phyloP scores from a whole-genome alignment of 2,888 invertebrate species.

The Agrotis exclamationis region DNA sequence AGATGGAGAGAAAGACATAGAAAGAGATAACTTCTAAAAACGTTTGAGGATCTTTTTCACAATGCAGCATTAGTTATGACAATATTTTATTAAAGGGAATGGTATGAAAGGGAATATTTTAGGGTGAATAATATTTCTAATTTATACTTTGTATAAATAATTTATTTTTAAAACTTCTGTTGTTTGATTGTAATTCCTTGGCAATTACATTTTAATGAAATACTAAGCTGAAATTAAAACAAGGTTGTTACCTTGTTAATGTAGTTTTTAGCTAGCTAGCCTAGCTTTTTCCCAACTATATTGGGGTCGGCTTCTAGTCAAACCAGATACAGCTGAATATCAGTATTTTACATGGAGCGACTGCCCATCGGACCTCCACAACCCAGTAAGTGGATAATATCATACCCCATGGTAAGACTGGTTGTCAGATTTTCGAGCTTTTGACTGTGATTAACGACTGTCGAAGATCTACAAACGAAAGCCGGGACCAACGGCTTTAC shows the following conservation, averaged over 20 bases:
- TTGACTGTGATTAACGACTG: too few species aligned
- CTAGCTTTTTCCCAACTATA: too few species aligned
- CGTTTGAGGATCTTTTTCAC: not conserved
- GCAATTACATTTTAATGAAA: not conserved
- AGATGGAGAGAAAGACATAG: slow-evolving; percentile 8
- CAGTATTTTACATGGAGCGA: too few species aligned
- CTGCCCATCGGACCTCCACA: too few species aligned
- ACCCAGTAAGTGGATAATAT: too few species aligned
- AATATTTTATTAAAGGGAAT: slow-evolving; percentile 13
- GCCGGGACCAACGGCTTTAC: too few species aligned
- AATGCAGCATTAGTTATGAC: slow-evolving; percentile 25
- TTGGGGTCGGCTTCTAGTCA: too few species aligned
- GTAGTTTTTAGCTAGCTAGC: too few species aligned
- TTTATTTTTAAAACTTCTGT: not conserved
- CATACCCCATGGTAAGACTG: too few species aligned
- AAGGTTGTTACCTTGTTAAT: not conserved
- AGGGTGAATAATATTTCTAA: not conserved
- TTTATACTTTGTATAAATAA: not conserved
- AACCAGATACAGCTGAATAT: too few species aligned
- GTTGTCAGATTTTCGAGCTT: too few species aligned
- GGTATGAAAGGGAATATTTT: not conserved
- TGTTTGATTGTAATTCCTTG: slow-evolving; percentile 1
- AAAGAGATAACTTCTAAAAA: not conserved
- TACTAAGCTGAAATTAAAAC: not conserved
- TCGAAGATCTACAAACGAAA: too few species aligned